Conservation (phyloP, 2,113 vertebrate species). For the Eretmochelys imbricata region DNA sequence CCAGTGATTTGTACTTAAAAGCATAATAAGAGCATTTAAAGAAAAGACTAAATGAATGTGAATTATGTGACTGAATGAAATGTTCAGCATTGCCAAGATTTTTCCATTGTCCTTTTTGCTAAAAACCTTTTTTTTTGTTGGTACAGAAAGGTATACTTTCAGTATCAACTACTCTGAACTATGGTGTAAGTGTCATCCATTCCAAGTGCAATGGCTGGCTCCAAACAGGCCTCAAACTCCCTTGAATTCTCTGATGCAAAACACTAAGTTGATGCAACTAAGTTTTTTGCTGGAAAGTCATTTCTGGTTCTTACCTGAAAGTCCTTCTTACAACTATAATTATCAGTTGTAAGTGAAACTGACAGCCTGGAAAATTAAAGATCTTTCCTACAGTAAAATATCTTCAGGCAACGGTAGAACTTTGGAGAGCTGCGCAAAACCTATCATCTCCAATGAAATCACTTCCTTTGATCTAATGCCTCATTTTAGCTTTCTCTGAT, state of each 20-base stretch:
- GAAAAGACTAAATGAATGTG: background rate
- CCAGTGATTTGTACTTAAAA: background rate
- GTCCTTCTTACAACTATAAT: conserved; percentile 50
- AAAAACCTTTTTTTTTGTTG: background rate
- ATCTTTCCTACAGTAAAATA: conserved; percentile 46
- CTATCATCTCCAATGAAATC: conserved; percentile 44
- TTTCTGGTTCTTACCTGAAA: conserved; percentile 51
- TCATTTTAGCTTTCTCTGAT: conserved; percentile 31
- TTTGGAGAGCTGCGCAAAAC: conserved; percentile 39
- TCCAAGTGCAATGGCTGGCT: background rate
- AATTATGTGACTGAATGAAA: background rate
- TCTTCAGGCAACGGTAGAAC: conserved; percentile 43
- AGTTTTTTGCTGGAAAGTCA: conserved; percentile 37
- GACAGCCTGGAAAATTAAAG: conserved; percentile 31
- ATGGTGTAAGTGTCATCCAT: background rate
- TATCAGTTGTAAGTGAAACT: conserved; percentile 65
- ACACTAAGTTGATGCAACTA: background rate
- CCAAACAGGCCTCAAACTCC: background rate
- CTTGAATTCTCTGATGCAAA: background rate
- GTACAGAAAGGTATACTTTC: background rate
- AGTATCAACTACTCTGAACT: background rate
- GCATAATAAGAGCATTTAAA: background rate
- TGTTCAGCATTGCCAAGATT: background rate
- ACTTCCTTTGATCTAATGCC: conserved; percentile 38
- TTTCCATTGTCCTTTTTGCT: background rate